Evolutionary conservation across 2,113 vertebrate genomes (phyloP), one percentile per base, ranked within the genome.

Genomic region (Pomatostomus ruficeps): DNA sequence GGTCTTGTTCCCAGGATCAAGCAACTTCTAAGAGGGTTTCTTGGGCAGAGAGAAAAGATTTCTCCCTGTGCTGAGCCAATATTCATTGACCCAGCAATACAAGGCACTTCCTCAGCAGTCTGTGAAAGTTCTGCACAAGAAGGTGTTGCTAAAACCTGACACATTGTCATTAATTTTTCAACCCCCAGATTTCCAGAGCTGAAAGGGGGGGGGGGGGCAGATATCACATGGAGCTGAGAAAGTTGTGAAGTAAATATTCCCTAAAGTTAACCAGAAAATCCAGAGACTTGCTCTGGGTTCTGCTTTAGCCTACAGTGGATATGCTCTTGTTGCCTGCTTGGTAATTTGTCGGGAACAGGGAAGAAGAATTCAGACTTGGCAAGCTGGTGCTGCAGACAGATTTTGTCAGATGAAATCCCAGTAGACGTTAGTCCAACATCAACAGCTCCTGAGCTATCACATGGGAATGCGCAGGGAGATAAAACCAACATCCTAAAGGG

Each of bases 361-460:
- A 66, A 40, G 75, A 94, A 79, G 94, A 90, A 95, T 94, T 78
- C 84, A 92, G 86, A 96, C 95, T 96, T 97, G 94, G 94, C 95
- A 96, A 88, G 93, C 85, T 59, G 83, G 45, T 73, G 86, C 65
- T 91, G 86, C 88, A 94, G 96, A 96, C 93, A 95, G 84, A 96
- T 70, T 93, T 67, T 94, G 90, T 94, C 92, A 85, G 85, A 94
- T 95, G 92, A 96, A 96, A 95, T 95, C 95, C 93, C 95, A 90
- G 68, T 29, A 89, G 90, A 96, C 33, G 0, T 89, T 92, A 96
- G 86, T 71, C 73, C 93, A 97, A 94, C 61, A 93, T 97, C 91
- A 96, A 88, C 88, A 95, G 89, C 84, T 95, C 86, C 93, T 91
- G 93, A 94, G 94, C 91, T 93, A 94, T 96, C 94, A 66, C 94